Conservation (phyloP, 2,797 vertebrate genomes). For the Poeciliopsis turneri region DNA sequence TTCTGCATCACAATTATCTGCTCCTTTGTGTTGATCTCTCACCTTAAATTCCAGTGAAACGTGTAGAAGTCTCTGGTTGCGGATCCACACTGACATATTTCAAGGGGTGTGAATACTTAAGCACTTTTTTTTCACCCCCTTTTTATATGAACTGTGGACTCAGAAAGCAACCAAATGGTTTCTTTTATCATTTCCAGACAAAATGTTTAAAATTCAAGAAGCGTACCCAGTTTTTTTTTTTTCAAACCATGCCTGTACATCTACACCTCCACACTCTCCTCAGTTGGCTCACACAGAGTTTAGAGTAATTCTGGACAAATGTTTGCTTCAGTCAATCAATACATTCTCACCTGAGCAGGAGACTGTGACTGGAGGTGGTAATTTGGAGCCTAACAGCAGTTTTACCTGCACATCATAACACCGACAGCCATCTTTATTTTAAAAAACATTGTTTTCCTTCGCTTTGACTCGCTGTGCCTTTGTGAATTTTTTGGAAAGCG, state of each 20-base stretch:
- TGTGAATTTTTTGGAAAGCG: slow-evolving; percentile 5
- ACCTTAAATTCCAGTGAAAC: background rate
- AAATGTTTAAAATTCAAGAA: background rate
- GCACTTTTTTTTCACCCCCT: background rate
- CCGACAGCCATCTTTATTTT: slow-evolving; percentile 1
- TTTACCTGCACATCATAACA: slow-evolving; percentile 1
- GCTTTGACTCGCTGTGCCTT: background rate
- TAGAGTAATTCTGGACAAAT: slow-evolving; percentile 2
- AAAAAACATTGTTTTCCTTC: slow-evolving; percentile 1
- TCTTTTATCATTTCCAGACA: background rate
- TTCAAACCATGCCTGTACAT: background rate
- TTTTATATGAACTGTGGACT: background rate
- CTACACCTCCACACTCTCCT: slow-evolving; percentile 1
- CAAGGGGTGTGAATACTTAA: background rate
- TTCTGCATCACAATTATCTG: background rate
- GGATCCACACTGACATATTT: background rate
- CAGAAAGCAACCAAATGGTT: background rate
- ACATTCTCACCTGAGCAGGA: slow-evolving; percentile 2
- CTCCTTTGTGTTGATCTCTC: background rate
- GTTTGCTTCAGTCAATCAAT: slow-evolving; percentile 4
- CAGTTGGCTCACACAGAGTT: background rate
- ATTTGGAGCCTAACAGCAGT: slow-evolving; percentile 5
- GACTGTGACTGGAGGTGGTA: slow-evolving; percentile 12
- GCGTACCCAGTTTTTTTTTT: background rate
- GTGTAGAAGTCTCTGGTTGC: background rate